Evolutionary conservation across 2,888 invertebrate species (phyloP).

Genomic region (Metallyticus violacea): DNA sequence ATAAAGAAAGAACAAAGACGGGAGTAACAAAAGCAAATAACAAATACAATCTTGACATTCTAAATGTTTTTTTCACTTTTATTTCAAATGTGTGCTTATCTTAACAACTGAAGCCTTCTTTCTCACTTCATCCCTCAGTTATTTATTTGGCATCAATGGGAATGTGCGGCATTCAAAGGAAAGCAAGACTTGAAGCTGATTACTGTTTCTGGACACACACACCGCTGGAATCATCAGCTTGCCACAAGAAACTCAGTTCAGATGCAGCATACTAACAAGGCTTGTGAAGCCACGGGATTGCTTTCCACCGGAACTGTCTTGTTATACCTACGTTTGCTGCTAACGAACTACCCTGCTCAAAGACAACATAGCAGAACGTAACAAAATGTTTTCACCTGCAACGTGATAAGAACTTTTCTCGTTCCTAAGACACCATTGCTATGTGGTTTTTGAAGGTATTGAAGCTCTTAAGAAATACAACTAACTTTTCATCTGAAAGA

Average conservation of each 20-base stretch:
- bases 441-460: too few relatives aligned
- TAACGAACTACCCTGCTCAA: not conserved
- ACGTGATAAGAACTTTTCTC: not conserved
- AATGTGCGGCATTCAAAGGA: not conserved
- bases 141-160: not conserved
- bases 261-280: not conserved
- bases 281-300: not conserved
- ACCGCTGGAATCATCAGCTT: not conserved
- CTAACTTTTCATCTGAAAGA: too few relatives aligned
- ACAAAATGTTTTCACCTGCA: not conserved
- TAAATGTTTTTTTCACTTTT: too few relatives aligned
- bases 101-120: too few relatives aligned
- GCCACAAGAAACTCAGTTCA: not conserved
- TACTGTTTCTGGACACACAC: not conserved
- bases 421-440: not conserved
- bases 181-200: not conserved
- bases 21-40: too few relatives aligned
- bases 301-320: not conserved
- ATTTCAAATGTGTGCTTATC: too few relatives aligned
- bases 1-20: too few relatives aligned
- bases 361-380: not conserved
- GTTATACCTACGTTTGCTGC: too few relatives aligned
- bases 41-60: too few relatives aligned
- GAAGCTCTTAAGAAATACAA: too few relatives aligned
- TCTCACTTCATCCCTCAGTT: too few relatives aligned